These are phyloP conservation scores for Vulpes lagopus DNA, from an alignment of 2,113 vertebrate species.

Conservation along the genomic window DNA sequence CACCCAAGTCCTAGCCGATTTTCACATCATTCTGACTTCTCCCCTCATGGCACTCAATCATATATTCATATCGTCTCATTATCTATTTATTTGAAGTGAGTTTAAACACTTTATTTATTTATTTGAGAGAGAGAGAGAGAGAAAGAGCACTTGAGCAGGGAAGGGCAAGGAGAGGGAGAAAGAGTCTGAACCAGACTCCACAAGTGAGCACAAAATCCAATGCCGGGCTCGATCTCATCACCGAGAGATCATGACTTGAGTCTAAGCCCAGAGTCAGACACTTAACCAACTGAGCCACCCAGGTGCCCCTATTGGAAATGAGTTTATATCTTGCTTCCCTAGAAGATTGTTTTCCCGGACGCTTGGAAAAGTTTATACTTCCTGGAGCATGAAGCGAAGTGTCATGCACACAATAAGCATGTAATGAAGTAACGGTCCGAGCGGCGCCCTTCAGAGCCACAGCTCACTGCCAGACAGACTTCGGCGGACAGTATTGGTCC, in stretches of 20 bases:
- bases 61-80: too few species aligned
- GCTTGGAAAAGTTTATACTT: neutral
- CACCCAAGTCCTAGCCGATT: neutral
- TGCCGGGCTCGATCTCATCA: neutral
- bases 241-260: neutral
- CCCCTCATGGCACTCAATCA: neutral
- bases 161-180: neutral
- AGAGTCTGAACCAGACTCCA: neutral
- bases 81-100: neutral
- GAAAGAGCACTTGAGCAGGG: neutral
- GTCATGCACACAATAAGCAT: accelerated
- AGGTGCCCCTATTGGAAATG: neutral
- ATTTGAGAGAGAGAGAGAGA: neutral
- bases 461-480: accelerated
- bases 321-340: neutral
- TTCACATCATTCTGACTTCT: neutral
- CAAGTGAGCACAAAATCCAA: neutral
- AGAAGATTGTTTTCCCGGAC: neutral
- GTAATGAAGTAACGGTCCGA: accelerated
- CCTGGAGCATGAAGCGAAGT: neutral
- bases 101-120: neutral
- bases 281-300: neutral
- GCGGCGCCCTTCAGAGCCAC: accelerated
- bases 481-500: neutral
- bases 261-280: neutral